A percentile compares a stretch with the other conserved stretches of the same genome.
Conservation (phyloP, 2,888 invertebrate genomes). For the Meiosimyza decipiens region DNA sequence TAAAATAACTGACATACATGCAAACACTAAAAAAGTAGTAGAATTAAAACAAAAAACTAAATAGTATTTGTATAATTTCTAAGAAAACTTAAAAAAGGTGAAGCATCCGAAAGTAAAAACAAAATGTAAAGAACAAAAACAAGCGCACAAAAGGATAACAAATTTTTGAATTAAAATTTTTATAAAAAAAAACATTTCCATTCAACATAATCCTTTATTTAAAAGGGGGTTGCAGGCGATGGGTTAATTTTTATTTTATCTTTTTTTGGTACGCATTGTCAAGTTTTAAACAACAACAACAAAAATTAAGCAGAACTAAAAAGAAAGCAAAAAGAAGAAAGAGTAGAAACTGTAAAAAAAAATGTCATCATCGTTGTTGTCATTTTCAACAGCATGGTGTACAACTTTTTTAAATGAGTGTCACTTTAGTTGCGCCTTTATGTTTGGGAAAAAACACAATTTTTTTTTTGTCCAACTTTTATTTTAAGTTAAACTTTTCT, state of each 20-base stretch:
- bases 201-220: too few relatives aligned
- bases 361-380: background rate
- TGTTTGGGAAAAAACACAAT: background rate
- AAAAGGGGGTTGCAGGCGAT: too few relatives aligned
- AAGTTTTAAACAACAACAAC: constrained; percentile 27
- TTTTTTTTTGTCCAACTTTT: constrained; percentile 2
- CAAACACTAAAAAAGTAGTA: too few relatives aligned
- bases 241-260: too few relatives aligned
- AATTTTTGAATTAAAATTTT: background rate
- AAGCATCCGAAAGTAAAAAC: background rate
- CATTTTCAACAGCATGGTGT: background rate
- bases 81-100: background rate
- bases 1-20: too few relatives aligned
- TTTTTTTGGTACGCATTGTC: too few relatives aligned
- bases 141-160: constrained; percentile 1
- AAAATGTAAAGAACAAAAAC: background rate
- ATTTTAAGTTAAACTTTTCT: background rate
- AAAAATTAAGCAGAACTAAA: constrained; percentile 32
- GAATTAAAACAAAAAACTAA: too few relatives aligned
- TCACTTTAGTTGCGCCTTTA: constrained; percentile 12
- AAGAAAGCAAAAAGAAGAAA: constrained; percentile 14
- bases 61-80: background rate
- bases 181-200: too few relatives aligned
- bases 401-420: constrained; percentile 7
- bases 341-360: constrained; percentile 13